Evolutionary conservation across 2,888 invertebrate species (phyloP), one percentile per base, ranked within the genome.

Genomic region (Cistogaster globosa): DNA sequence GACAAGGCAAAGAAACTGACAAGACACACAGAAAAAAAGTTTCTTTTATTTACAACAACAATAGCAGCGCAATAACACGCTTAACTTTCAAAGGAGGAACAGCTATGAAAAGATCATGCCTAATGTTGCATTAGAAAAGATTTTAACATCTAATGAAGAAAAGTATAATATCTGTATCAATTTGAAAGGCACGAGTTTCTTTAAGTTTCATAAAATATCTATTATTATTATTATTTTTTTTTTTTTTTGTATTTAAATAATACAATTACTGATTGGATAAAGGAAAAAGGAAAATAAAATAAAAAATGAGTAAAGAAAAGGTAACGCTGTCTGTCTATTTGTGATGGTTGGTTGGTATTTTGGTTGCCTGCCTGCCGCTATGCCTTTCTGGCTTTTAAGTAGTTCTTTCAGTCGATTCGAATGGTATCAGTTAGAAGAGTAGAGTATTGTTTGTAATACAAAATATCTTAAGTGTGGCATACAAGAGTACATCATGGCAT

Each of bases 121-220:
- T 60, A 60, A 22, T 16, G 58, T 16, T 63, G 74, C 74, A 74
- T 74, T 60, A 53, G 62, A 58, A 6, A 42, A 20, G 32, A 36
- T 18, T n/a, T 60, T 18, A 60, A 20, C 26, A 58, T 38, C 55
- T 58, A 48, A 72, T 65, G 36, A 55, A 72, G 45, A 42, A 32
- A 57, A 71, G 38, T 74, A 74, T 76, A 76, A 78, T 85, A 78
- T 85, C 77, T 82, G 78, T 82, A 85, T 82, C 77, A 85, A 78
- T 81, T 78, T 85, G 68, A 51, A 82, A 85, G 85, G 81, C 85
- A 85, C 85, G 85, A 85, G 85, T 82, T 82, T 71, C 63, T 74
- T 78, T 72, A 22, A 84, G 79, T 57, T 69, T 57, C 38, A 65
- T 22, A 51, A 51, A 76, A 32, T 12, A 42, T 42, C 42, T n/a